Base-by-base conservation (phyloP, 2,113 vertebrate species). In the Urocitellus parryii region DNA sequence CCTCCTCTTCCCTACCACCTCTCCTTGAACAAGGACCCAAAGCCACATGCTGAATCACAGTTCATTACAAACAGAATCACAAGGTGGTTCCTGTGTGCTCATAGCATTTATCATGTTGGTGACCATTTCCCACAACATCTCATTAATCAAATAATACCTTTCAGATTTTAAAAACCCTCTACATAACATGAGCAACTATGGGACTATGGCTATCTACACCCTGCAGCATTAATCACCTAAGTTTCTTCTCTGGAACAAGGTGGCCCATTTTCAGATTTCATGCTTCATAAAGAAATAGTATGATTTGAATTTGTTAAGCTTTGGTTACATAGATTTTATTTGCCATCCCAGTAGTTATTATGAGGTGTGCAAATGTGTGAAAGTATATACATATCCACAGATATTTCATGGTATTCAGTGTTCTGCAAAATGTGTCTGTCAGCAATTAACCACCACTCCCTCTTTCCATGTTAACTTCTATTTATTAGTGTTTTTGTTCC, bases 131-230 rank as follows among this genome's bases (percentile, higher is more conserved):
- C 67, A 63, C 8, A 73, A 70, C 11, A 56, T 72, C 56, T 72
- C 68, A 34, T 70, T 39, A 93, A 56, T 86, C 82, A 96, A 74
- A 89, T 27, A 78, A 67, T 34, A 80, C 22, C 45, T 58, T 73
- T 96, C 42, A 48, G 90, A 85, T 51, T 63, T 92, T 80, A 29
- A 39, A 97, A 95, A 56, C 84, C 56, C 34, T 45, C 51, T 68
- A 51, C 48, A 37, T 27, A 78, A 67, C 37, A 77, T 45, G 34
- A 94, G 18, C 61, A 85, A 61, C 39, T 39, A 8, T 10, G 65
- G 37, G 39, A 8, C 88, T 51, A 2, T 4, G 34, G 12, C 67
- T 12, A 90, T 92, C 85, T 61, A 86, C 2, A 67, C 58, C 5
- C 63, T 48, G 25, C 61, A 89, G 93, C 3, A 48, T 34, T 58